These are phyloP conservation scores for Iphiclides podalirius DNA, from an alignment of 2,888 invertebrate species.

Conservation along the genomic window DNA sequence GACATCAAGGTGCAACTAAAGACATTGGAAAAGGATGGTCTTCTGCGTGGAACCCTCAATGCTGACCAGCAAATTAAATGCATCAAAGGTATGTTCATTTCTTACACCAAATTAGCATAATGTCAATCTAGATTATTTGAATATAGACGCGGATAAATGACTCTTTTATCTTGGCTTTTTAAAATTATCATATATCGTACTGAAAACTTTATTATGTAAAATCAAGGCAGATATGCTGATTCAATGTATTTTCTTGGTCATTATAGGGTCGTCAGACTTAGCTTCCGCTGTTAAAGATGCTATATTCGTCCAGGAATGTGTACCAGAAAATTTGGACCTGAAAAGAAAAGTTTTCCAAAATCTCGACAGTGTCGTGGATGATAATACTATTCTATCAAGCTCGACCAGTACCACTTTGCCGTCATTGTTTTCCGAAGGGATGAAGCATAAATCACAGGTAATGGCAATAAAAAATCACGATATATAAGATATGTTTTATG, in stretches of 20 bases:
- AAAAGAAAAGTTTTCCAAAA: conserved; percentile 90
- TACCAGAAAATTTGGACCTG: conserved; percentile 92
- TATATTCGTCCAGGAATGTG: conserved; percentile 94
- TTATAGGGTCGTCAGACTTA: conserved; percentile 83
- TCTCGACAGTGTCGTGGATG: conserved; percentile 83
- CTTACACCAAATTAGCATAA: neutral
- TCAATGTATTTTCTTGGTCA: too few relatives aligned
- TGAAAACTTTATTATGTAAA: too few relatives aligned
- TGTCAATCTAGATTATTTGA: too few relatives aligned
- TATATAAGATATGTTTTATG: too few relatives aligned
- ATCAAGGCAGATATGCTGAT: too few relatives aligned
- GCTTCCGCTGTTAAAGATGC: conserved; percentile 87
- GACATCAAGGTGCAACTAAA: conserved; percentile 87
- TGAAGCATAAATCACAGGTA: conserved; percentile 85
- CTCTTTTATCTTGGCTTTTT: too few relatives aligned
- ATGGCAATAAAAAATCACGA: too few relatives aligned
- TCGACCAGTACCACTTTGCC: conserved; percentile 96
- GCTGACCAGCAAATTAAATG: conserved; percentile 87
- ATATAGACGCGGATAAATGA: too few relatives aligned
- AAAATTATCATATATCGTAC: too few relatives aligned
- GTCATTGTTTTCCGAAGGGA: conserved; percentile 89
- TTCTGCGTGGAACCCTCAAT: conserved; percentile 87
- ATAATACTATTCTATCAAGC: conserved; percentile 91
- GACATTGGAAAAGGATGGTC: conserved; percentile 84
- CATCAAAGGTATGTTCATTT: conserved; percentile 82